Evolutionary conservation across 1,140 invertebrate genomes (phyloP), one percentile per base, ranked within the genome.

Genomic region (Formica exsecta): DNA sequence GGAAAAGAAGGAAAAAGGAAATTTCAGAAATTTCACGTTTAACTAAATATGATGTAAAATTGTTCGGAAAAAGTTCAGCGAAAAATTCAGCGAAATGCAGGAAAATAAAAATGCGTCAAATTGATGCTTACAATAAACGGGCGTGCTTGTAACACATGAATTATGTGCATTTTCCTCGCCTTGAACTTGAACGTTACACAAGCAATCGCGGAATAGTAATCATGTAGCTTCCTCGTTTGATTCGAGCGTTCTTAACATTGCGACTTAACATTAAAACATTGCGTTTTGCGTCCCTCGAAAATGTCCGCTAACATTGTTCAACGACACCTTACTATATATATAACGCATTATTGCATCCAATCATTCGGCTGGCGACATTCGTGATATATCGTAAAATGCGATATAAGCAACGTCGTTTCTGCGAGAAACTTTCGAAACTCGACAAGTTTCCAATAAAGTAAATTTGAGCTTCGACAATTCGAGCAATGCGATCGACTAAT

Each of bases 121-220:
- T 25, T 51, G 38, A 44, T 16, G 22, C 9, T 80, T 59, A 41
- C 22, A n/a, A 19, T 44, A 61, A 44, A 73, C 38, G 66, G 51
- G 5, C 62, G 77, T 59, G 54, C 54, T 83, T 41, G 66, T 51
- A 19, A 25, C 9, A 22, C 54, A 32, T 73, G 25, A 61, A 73
- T 83, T 48, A 83, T 73, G 44, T 36, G 13, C 79, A 61, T 44
- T 38, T 4, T 19, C 38, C 44, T 19, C 25, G 38, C 51, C 51
- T 83, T 73, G 54, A 81, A 73, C 66, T 81, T 81, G 66, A 81
- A 81, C 64, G 32, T 66, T 65, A 75, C 36, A 32, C 22, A 36
- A 71, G 16, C 32, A 16, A 38, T 41, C n/a, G 54, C 25, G 7
- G 25, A 81, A 61, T 68, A 54, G n/a, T n/a, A 38, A 68, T 77